These are phyloP conservation scores for Tiliqua scincoides DNA, from an alignment of 2,113 vertebrate species.

Conservation along the genomic window DNA sequence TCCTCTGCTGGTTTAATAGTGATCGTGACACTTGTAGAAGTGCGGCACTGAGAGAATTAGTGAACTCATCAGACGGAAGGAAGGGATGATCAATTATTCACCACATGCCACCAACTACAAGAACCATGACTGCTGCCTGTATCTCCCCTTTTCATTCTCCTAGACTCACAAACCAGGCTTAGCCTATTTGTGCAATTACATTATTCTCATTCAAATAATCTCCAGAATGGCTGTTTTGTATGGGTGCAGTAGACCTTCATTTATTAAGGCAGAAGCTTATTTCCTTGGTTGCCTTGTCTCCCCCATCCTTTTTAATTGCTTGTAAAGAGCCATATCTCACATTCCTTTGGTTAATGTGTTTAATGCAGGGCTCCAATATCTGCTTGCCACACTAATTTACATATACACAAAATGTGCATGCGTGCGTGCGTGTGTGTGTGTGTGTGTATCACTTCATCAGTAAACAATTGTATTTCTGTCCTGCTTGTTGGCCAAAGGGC, in stretches of 20 bases:
- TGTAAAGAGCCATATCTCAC: not conserved
- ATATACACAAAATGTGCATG: too few relatives aligned
- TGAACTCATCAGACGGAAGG: constrained; percentile 58
- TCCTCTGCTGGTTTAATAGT: constrained; percentile 65
- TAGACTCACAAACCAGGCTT: constrained; percentile 26
- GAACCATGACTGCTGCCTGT: constrained; percentile 53
- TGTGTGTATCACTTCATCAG: too few relatives aligned
- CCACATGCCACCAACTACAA: constrained; percentile 56
- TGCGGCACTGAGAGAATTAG: constrained; percentile 70
- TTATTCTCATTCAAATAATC: constrained; percentile 69
- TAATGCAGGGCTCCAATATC: too few relatives aligned
- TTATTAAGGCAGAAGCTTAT: constrained; percentile 29
- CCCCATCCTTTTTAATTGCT: constrained; percentile 31
- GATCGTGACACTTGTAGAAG: constrained; percentile 56
- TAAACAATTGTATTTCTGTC: too few relatives aligned
- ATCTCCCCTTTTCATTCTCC: constrained; percentile 36
- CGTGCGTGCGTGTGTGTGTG: too few relatives aligned
- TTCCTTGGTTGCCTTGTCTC: constrained; percentile 24
- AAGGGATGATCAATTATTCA: constrained; percentile 76
- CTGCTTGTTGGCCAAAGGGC: too few relatives aligned
- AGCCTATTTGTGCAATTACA: constrained; percentile 64
- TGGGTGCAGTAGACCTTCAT: constrained; percentile 57
- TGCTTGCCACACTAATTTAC: too few relatives aligned
- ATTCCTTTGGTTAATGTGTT: not conserved
- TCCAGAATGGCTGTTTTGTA: constrained; percentile 61